Conservation (phyloP, 1,140 invertebrate species). For the Steinernema khuongi region DNA sequence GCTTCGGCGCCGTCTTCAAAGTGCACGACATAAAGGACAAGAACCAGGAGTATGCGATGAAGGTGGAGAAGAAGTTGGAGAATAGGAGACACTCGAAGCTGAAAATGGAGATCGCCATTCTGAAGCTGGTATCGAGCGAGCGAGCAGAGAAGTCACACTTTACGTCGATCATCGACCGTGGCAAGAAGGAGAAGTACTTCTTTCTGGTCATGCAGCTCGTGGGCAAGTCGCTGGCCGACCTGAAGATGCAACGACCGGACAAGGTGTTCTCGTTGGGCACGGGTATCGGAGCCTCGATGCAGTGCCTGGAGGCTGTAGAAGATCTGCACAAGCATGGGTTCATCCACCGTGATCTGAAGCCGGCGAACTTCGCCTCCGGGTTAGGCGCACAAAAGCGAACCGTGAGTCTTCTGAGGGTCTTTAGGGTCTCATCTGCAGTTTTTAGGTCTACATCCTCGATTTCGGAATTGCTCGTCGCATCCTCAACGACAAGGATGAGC, state of each 20-base stretch:
- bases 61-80: constrained; percentile 30
- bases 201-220: constrained; percentile 35
- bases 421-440: neutral
- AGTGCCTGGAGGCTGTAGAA: constrained; percentile 43
- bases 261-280: constrained; percentile 38
- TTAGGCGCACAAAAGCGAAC: constrained; percentile 24
- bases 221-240: constrained; percentile 25
- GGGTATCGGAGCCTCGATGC: constrained; percentile 30
- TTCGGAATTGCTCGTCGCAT: constrained; percentile 44
- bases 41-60: constrained; percentile 27
- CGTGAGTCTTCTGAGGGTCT: neutral
- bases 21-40: constrained; percentile 18
- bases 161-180: constrained; percentile 32
- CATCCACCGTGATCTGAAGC: constrained; percentile 46
- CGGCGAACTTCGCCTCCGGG: constrained; percentile 40
- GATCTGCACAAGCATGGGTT: constrained; percentile 41
- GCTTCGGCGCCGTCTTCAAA: constrained; percentile 32
- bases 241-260: constrained; percentile 25
- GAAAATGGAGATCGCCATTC: constrained; percentile 35
- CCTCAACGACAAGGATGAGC: constrained; percentile 35
- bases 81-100: constrained; percentile 27
- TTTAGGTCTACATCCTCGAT: constrained; percentile 41
- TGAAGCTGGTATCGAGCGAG: constrained; percentile 24
- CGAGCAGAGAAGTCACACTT: constrained; percentile 22
- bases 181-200: constrained; percentile 33